Conservation (phyloP, 2,888 invertebrate species). For the Callyntrura guangdongensis region DNA sequence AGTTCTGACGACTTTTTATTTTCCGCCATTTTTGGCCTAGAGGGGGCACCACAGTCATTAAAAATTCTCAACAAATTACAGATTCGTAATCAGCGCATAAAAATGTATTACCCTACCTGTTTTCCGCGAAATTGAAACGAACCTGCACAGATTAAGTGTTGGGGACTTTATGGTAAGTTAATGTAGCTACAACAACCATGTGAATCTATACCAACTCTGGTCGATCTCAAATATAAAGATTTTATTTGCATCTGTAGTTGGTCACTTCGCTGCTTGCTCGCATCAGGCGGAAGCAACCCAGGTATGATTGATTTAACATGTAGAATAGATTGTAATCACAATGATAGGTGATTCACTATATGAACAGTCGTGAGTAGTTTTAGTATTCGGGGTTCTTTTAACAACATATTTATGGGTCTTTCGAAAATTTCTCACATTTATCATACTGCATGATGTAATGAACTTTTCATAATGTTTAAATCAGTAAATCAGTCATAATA, state of each 20-base stretch:
- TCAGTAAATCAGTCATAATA: slow-evolving; percentile 13
- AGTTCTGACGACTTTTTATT: too few species aligned
- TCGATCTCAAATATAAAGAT: slow-evolving; percentile 72
- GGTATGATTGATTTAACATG: slow-evolving; percentile 19
- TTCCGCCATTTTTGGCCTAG: too few species aligned
- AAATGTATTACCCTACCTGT: too few species aligned
- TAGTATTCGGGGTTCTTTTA: slow-evolving; percentile 26
- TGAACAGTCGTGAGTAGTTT: background rate
- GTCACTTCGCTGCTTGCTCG: slow-evolving; percentile 30
- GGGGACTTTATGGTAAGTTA: too few species aligned
- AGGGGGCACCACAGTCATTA: too few species aligned
- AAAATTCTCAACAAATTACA: too few species aligned
- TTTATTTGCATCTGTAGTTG: slow-evolving; percentile 64
- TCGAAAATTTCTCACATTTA: slow-evolving; percentile 37
- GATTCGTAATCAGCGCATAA: too few species aligned
- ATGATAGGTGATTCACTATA: background rate
- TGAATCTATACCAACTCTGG: slow-evolving; percentile 74
- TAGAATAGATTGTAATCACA: background rate
- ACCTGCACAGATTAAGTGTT: too few species aligned
- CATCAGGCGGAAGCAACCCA: background rate
- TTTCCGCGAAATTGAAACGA: too few species aligned
- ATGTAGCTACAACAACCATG: slow-evolving; percentile 60
- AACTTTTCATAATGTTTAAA: slow-evolving; percentile 36
- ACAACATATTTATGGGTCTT: slow-evolving; percentile 10
- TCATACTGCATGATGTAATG: background rate